Conservation (phyloP, 2,113 vertebrate species). For the Seriola aureovittata region DNA sequence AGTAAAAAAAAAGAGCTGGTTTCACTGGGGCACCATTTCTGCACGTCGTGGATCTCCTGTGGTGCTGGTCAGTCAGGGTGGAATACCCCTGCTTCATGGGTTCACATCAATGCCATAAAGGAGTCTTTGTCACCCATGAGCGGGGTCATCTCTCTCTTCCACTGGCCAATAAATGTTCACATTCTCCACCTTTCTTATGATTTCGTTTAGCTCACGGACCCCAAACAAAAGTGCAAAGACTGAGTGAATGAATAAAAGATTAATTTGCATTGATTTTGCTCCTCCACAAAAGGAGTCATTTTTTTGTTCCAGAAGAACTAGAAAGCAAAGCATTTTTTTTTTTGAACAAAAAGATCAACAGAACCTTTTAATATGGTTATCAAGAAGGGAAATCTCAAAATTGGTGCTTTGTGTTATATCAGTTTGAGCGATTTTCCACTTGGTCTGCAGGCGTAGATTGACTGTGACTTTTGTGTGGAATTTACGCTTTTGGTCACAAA, state of each 20-base stretch:
- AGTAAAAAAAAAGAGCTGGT: conserved; percentile 74
- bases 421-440: conserved; percentile 81
- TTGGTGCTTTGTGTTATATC: conserved; percentile 75
- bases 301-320: conserved; percentile 71
- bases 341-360: conserved; percentile 81
- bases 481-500: conserved; percentile 70
- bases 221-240: conserved; percentile 83
- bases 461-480: conserved; percentile 71
- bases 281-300: conserved; percentile 80
- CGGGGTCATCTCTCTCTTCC: conserved; percentile 84
- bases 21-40: conserved; percentile 76
- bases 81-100: conserved; percentile 79
- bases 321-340: conserved; percentile 73
- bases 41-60: conserved; percentile 80
- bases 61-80: conserved; percentile 85
- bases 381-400: conserved; percentile 75
- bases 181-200: conserved; percentile 86
- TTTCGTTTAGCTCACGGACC: conserved; percentile 79
- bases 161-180: conserved; percentile 82
- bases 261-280: conserved; percentile 88
- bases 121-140: conserved; percentile 83
- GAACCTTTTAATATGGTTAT: conserved; percentile 75
- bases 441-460: conserved; percentile 60
- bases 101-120: conserved; percentile 82
- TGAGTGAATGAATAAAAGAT: conserved; percentile 86